Evolutionary conservation across 2,113 vertebrate genomes (phyloP).

Genomic region (Micronycteris hirsuta): DNA sequence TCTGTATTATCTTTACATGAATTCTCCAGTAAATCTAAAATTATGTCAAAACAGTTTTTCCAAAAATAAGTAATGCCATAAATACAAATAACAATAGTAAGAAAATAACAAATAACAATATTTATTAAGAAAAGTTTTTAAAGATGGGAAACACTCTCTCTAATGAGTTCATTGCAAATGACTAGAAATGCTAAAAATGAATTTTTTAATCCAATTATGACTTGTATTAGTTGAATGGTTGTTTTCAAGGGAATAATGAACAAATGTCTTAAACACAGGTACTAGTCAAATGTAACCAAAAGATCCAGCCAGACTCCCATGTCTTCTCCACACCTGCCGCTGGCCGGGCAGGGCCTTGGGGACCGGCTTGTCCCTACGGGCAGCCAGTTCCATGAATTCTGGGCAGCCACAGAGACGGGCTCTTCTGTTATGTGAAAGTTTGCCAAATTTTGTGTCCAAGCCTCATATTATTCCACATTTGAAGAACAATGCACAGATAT

Average conservation of each 20-base stretch:
- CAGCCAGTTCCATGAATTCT: background rate
- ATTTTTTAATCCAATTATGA: background rate
- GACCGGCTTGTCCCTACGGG: background rate
- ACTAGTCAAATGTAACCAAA: background rate
- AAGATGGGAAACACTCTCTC: background rate
- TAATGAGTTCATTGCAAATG: background rate
- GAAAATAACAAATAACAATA: background rate
- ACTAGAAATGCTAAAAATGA: background rate
- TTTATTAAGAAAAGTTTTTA: background rate
- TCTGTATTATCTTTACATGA: background rate
- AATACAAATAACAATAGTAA: background rate
- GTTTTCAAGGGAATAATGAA: background rate
- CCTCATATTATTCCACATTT: background rate
- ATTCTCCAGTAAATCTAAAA: background rate
- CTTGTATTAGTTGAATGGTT: background rate
- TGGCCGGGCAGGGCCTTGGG: background rate
- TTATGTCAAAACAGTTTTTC: background rate
- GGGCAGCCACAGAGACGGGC: fast-evolving
- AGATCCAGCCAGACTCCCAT: background rate
- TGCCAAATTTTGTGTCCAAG: background rate
- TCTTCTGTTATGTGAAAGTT: background rate
- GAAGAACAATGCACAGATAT: background rate
- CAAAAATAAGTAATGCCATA: background rate
- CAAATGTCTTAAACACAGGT: background rate
- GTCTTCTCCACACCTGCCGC: background rate